Conservation (phyloP, 1,140 invertebrate species). For the Scaptomyza hsui region DNA sequence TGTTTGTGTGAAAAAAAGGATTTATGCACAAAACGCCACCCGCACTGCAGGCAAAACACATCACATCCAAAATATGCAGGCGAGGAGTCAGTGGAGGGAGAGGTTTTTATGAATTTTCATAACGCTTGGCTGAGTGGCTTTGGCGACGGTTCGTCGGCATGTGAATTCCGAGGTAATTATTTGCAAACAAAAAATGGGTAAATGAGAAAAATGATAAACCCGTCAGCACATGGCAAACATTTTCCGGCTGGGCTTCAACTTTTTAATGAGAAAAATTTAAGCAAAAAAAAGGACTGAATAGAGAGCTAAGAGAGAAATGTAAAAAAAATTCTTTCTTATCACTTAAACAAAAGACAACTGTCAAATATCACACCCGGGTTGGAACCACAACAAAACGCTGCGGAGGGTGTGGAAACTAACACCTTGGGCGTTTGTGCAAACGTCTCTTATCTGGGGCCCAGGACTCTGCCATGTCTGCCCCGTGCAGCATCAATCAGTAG, state of each 20-base stretch:
- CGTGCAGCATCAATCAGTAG: slow-evolving; percentile 45
- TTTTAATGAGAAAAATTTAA: slow-evolving; percentile 75
- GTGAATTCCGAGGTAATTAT: slow-evolving; percentile 74
- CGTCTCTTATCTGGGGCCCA: slow-evolving; percentile 59
- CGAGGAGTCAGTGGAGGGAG: not conserved
- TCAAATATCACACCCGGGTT: slow-evolving; percentile 71
- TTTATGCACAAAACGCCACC: slow-evolving; percentile 78
- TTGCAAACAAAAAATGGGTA: slow-evolving; percentile 53
- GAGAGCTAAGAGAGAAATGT: slow-evolving; percentile 54
- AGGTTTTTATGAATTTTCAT: slow-evolving; percentile 76
- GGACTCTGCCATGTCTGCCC: slow-evolving; percentile 13
- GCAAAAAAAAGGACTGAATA: slow-evolving; percentile 22
- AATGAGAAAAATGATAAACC: slow-evolving; percentile 27
- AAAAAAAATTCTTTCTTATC: slow-evolving; percentile 78
- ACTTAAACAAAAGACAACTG: slow-evolving; percentile 59
- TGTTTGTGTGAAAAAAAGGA: slow-evolving; percentile 66
- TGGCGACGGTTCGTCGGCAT: slow-evolving; percentile 52
- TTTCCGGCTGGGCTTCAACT: slow-evolving; percentile 63
- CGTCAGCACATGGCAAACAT: slow-evolving; percentile 67
- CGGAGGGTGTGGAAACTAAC: slow-evolving; percentile 66
- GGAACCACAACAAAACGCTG: slow-evolving; percentile 47
- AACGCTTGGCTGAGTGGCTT: slow-evolving; percentile 76
- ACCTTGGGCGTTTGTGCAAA: slow-evolving; percentile 58
- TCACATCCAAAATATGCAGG: slow-evolving; percentile 49
- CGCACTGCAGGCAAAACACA: slow-evolving; percentile 54